These are phyloP conservation scores for Cryptoblepharus egeriae DNA, from an alignment of 2,797 vertebrate genomes.

Conservation along the genomic window DNA sequence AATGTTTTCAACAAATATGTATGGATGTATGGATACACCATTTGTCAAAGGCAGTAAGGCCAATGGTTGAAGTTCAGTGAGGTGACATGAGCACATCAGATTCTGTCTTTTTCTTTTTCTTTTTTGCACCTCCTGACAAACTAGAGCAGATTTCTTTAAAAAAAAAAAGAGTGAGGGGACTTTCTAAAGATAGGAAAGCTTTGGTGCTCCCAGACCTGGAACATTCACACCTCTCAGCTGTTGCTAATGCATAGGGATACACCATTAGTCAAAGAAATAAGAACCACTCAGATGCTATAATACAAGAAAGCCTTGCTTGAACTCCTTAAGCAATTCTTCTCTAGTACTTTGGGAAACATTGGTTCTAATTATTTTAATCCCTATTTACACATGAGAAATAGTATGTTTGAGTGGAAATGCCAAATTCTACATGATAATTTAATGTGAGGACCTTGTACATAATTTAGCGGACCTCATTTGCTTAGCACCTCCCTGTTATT, in stretches of 20 bases:
- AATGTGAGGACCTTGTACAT: neutral
- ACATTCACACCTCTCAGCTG: neutral
- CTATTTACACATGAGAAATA: neutral
- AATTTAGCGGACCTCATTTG: neutral
- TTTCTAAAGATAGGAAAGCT: neutral
- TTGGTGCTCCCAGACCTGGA: neutral
- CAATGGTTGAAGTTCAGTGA: neutral
- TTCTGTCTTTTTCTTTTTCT: neutral
- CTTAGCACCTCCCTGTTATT: neutral
- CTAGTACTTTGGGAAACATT: neutral
- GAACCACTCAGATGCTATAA: slow-evolving; percentile 9
- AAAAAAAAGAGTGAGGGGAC: neutral
- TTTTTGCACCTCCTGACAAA: neutral
- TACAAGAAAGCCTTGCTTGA: neutral
- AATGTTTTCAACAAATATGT: neutral
- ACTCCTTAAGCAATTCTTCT: slow-evolving; percentile 8
- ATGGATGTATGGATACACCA: too few relatives aligned
- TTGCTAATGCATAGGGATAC: slow-evolving; percentile 30
- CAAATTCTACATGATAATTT: neutral
- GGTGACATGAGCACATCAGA: too few relatives aligned
- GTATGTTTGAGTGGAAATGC: neutral
- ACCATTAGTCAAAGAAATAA: slow-evolving; percentile 28
- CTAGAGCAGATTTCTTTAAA: neutral
- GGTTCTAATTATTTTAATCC: slow-evolving; percentile 38
- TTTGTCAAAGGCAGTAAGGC: neutral